phyloP scores from a whole-genome alignment of 2,888 invertebrate species.

The Stenichneumon culpator region DNA sequence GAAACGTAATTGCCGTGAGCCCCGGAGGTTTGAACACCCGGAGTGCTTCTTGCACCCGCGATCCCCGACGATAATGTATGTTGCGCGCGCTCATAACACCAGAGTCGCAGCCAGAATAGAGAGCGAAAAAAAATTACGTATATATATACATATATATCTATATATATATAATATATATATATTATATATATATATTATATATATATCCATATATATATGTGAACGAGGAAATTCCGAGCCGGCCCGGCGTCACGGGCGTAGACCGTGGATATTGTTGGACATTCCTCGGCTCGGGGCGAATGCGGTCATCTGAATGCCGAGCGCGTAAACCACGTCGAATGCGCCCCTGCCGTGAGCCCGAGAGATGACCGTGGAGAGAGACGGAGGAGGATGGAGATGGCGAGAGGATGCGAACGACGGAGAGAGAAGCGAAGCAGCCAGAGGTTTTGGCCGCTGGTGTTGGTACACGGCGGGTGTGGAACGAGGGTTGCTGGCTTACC shows the following conservation, averaged over 20 bases:
- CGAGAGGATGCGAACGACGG: conserved; percentile 54
- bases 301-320: conserved; percentile 84
- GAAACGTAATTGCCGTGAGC: not conserved
- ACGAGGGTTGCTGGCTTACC: conserved; percentile 67
- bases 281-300: conserved; percentile 82
- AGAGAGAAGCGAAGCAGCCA: conserved; percentile 68
- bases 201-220: conserved; percentile 3
- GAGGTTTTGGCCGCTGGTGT: conserved; percentile 69
- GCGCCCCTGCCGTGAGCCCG: conserved; percentile 76
- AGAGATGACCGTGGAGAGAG: conserved; percentile 64
- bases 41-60: conserved; percentile 15
- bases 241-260: conserved; percentile 65
- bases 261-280: conserved; percentile 80
- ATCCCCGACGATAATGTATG: conserved; percentile 45
- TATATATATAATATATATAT: not conserved
- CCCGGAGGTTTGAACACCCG: not conserved
- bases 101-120: conserved; percentile 20
- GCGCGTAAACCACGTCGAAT: conserved; percentile 84
- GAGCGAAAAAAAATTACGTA: conserved; percentile 48
- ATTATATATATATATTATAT: not conserved
- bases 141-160: not conserved
- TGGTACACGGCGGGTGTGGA: conserved; percentile 29
- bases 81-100: conserved; percentile 48
- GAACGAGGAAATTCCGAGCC: conserved; percentile 67
- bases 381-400: conserved; percentile 42